Conservation (phyloP, 2,888 invertebrate genomes). For the Hetaerina titia region DNA sequence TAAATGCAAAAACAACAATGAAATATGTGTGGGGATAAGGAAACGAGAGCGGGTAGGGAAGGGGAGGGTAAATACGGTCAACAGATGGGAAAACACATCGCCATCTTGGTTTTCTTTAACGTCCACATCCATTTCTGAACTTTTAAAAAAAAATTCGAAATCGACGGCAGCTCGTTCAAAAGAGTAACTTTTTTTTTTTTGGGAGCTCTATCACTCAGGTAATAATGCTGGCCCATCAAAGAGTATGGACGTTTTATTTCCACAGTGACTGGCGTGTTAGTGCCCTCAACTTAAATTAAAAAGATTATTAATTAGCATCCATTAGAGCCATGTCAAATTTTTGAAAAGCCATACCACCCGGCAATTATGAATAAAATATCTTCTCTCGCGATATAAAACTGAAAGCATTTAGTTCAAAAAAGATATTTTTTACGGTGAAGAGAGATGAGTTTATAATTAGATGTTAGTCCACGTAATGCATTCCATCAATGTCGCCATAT, state of each 20-base stretch:
- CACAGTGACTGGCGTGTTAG: not conserved
- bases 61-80: not conserved
- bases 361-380: conserved; percentile 1
- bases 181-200: not conserved
- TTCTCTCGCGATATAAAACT: not conserved
- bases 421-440: not conserved
- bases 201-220: not conserved
- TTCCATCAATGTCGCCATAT: not conserved
- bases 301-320: not conserved
- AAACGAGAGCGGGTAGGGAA: not conserved
- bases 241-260: not conserved
- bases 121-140: not conserved
- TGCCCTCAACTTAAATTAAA: not conserved
- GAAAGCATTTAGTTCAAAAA: not conserved
- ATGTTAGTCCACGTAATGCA: not conserved
- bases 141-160: not conserved
- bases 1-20: not conserved
- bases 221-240: not conserved
- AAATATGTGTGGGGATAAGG: not conserved
- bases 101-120: not conserved
- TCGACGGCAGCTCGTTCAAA: not conserved
- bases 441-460: conserved; percentile 10
- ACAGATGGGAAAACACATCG: not conserved
- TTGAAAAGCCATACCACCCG: not conserved
- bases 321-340: not conserved